Evolutionary conservation across 2,888 invertebrate species (phyloP), one percentile per base, ranked within the genome.

Genomic region (Eupithecia abbreviata): DNA sequence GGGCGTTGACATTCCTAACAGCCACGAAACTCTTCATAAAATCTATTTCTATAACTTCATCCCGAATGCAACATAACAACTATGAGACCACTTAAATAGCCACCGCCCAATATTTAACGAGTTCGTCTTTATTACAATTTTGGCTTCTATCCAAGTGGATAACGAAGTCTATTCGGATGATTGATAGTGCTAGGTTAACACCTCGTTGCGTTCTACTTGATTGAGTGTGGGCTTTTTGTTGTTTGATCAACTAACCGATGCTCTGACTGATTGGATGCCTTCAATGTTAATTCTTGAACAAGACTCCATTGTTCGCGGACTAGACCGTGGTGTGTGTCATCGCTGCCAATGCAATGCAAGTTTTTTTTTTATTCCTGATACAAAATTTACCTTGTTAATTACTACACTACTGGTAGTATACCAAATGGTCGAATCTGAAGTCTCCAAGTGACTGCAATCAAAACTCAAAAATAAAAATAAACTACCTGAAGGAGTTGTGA

Each of bases 161-260:
- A 91, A 91, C 90, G 89, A 90, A 89, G 88, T 86, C 85, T 85
- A 85, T 87, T 81, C 70, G 79, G 80, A 81, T 95, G 94, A 95
- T 94, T 93, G 93, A 94, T 95, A 89, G 92, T 87, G 88, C 87
- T 89, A 89, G 90, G 89, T 91, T 91, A 92, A 92, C 93, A 93
- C 93, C 93, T 93, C 91, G 90, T 87, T 91, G 90, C 88, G 88
- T 89, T 86, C 88, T 86, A 91, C 90, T 91, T 94, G 94, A 94
- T 94, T 92, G 93, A 93, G 92, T 91, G 92, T 92, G 88, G 90
- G 91, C 90, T 92, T 93, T 93, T 93, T 93, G 91, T 92, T 91
- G 90, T 93, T 93, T 94, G 93, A 92, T 92, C 90, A 91, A 89
- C 90, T 92, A 93, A 93, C 92, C 90, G 92, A 92, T 91, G 90